Evolutionary conservation across 2,113 vertebrate genomes (phyloP).

Genomic region (Cyphomyrus plagiostoma): DNA sequence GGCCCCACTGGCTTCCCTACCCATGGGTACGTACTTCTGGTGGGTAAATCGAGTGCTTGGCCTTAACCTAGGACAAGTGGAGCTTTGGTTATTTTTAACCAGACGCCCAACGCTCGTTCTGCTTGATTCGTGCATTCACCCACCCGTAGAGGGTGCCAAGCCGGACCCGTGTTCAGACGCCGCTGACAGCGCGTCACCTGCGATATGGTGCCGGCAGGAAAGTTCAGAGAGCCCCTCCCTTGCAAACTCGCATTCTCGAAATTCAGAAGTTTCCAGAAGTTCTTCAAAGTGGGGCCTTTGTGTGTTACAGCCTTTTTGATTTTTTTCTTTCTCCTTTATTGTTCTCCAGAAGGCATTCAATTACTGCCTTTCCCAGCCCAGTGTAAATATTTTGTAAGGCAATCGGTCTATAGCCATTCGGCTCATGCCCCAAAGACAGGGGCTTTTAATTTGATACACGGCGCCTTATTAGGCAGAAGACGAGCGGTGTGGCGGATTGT

Average conservation of each 20-base stretch:
- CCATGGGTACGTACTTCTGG: background rate
- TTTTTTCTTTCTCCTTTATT: conserved; percentile 31
- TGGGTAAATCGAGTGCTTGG: background rate
- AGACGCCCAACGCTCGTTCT: background rate
- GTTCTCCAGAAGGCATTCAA: conserved; percentile 58
- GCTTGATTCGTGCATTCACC: background rate
- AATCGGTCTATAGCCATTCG: conserved; percentile 63
- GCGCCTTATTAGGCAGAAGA: conserved; percentile 46
- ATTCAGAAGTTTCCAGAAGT: conserved; percentile 60
- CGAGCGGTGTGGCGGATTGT: conserved; percentile 44
- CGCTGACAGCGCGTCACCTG: background rate
- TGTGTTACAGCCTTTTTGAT: conserved; percentile 56
- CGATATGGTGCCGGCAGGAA: background rate
- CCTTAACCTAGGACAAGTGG: background rate
- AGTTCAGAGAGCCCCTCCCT: conserved; percentile 20
- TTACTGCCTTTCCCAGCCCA: conserved; percentile 64
- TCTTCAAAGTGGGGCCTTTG: conserved; percentile 57
- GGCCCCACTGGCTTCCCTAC: background rate
- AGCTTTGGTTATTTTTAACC: background rate
- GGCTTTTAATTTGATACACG: conserved; percentile 50
- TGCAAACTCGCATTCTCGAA: conserved; percentile 52
- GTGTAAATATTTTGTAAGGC: conserved; percentile 75
- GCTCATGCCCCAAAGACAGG: conserved; percentile 44
- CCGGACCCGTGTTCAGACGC: background rate
- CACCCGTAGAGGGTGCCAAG: background rate